A percentile compares a stretch with the other conserved stretches of the same genome.
Conservation (phyloP, 2,113 vertebrate genomes). For the Sclerurus mexicanus region DNA sequence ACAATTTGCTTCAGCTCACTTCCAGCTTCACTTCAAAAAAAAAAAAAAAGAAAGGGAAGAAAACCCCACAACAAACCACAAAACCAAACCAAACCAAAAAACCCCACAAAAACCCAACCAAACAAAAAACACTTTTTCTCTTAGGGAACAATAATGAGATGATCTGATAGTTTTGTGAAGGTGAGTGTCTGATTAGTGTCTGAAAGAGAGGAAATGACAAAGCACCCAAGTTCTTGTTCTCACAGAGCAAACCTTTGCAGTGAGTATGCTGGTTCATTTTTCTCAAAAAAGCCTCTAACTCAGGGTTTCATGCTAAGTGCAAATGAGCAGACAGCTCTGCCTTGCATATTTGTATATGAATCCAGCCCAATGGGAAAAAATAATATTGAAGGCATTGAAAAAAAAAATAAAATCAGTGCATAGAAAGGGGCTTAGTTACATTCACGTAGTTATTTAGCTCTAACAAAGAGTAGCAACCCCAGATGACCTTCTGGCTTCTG, state of each 20-base stretch:
- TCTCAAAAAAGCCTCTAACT: background rate
- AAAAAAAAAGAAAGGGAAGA: too few species aligned
- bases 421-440: slow-evolving; percentile 24
- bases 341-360: background rate
- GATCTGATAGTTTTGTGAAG: background rate
- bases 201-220: slow-evolving; percentile 1
- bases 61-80: too few species aligned
- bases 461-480: slow-evolving; percentile 65
- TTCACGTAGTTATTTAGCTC: slow-evolving; percentile 29
- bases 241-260: background rate
- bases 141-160: background rate
- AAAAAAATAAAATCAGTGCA: background rate
- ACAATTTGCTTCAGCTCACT: background rate
- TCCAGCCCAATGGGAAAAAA: background rate
- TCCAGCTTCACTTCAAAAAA: background rate
- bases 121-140: background rate
- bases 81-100: too few species aligned
- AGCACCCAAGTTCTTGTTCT: background rate
- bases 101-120: background rate
- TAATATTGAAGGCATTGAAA: background rate
- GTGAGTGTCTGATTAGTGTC: background rate
- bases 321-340: background rate
- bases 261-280: background rate
- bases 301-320: background rate
- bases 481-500: slow-evolving; percentile 64